Conservation (phyloP, 1,140 invertebrate species). For the Drosophila nasuta region DNA sequence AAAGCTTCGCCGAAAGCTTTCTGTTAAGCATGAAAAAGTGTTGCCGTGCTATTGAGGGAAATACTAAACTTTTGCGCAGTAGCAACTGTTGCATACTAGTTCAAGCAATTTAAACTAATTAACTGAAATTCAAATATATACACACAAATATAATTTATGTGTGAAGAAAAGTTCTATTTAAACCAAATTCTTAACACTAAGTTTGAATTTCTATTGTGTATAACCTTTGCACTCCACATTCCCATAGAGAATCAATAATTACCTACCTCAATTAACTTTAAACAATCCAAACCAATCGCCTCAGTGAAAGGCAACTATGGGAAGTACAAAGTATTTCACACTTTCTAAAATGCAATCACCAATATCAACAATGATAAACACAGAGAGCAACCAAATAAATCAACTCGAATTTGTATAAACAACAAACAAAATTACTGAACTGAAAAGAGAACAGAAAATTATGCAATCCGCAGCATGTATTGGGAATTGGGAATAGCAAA, state of each 20-base stretch:
- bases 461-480: conserved; percentile 77
- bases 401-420: conserved; percentile 73
- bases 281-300: conserved; percentile 22
- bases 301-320: conserved; percentile 25
- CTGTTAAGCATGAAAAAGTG: conserved; percentile 41
- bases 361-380: conserved; percentile 47
- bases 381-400: conserved; percentile 58
- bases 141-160: no score
- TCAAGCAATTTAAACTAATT: background rate
- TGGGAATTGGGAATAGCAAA: conserved; percentile 24
- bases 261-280: conserved; percentile 65
- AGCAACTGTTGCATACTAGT: background rate
- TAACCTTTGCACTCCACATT: conserved; percentile 18
- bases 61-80: conserved; percentile 18
- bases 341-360: conserved; percentile 77
- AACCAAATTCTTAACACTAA: no score
- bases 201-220: no score
- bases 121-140: no score
- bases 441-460: conserved; percentile 62
- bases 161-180: no score
- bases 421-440: conserved; percentile 45
- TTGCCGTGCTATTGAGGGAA: conserved; percentile 46
- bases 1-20: conserved; percentile 52
- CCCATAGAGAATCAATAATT: conserved; percentile 65
- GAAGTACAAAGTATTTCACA: conserved; percentile 62